phyloP scores from a whole-genome alignment of 2,797 vertebrate genomes.

The Eutrigla gurnardus region DNA sequence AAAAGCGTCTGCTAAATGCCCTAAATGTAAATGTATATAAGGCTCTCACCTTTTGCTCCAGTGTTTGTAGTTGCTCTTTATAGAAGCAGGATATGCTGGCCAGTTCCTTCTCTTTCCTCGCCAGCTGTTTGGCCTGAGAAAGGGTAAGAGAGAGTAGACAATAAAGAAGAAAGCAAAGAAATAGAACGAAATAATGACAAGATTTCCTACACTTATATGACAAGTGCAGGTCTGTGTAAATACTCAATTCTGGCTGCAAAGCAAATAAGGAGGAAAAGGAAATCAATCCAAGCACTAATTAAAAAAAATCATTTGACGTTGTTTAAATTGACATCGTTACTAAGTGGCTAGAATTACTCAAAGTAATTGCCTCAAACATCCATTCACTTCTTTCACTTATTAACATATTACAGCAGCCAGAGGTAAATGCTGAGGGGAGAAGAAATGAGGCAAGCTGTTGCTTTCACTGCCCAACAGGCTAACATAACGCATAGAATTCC shows the following conservation, averaged over 20 bases:
- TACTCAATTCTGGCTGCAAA: neutral
- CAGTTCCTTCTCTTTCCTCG: constrained; percentile 88
- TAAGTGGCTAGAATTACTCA: neutral
- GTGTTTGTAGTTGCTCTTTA: constrained; percentile 89
- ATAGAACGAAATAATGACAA: neutral
- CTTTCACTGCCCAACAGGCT: neutral
- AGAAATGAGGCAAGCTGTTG: constrained; percentile 3
- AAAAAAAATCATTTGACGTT: neutral
- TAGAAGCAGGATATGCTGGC: constrained; percentile 84
- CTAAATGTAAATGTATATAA: neutral
- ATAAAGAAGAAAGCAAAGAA: neutral
- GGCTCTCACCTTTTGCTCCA: constrained; percentile 91
- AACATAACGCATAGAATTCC: neutral
- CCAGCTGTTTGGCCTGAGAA: constrained; percentile 86
- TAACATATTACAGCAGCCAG: neutral
- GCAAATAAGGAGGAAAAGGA: neutral
- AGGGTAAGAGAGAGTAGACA: constrained; percentile 1
- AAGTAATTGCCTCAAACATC: neutral
- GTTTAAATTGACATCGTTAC: neutral
- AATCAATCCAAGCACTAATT: constrained; percentile 12
- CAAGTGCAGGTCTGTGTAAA: neutral
- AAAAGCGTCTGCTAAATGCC: too few species aligned
- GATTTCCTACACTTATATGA: neutral
- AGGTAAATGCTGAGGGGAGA: neutral
- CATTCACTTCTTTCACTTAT: neutral